These are phyloP conservation scores for Paradisaea rubra DNA, from an alignment of 2,113 vertebrate genomes.

Conservation along the genomic window DNA sequence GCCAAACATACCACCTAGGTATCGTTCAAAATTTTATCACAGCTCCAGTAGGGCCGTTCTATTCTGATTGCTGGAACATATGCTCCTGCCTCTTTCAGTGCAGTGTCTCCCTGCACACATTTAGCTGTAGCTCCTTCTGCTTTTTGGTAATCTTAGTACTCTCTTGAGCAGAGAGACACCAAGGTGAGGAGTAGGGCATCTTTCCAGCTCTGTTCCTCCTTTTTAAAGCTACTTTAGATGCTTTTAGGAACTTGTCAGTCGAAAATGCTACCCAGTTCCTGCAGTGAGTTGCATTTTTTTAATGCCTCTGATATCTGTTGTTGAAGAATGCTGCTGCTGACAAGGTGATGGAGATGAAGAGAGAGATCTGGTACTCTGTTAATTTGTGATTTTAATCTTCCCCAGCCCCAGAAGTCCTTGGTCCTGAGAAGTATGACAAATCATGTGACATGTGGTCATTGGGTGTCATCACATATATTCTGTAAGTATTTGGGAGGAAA, in stretches of 20 bases:
- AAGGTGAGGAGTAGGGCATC: conserved; percentile 2
- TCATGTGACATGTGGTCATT: conserved; percentile 99
- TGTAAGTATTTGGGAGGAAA: conserved; percentile 80
- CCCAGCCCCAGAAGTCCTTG: conserved; percentile 94
- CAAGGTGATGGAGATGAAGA: neutral
- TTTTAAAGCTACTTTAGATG: neutral
- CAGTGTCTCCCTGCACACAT: conserved; percentile 27
- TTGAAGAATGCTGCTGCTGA: neutral
- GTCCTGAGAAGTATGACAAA: conserved; percentile 98
- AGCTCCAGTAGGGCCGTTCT: conserved; percentile 12
- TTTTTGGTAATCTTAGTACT: neutral
- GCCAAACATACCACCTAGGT: neutral
- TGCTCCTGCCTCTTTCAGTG: neutral
- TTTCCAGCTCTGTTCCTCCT: neutral
- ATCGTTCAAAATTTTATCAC: neutral
- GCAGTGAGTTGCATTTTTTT: neutral
- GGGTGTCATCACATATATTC: conserved; percentile 98
- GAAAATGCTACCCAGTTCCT: neutral
- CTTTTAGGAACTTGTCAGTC: neutral
- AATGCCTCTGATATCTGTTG: neutral
- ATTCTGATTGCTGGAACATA: conserved; percentile 18
- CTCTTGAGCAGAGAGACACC: conserved; percentile 11
- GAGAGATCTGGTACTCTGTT: neutral
- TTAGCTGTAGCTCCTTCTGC: conserved; percentile 33
- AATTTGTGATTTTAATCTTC: neutral